Percentiles rank a stretch among this genome's conserved stretches.
phyloP scores from a whole-genome alignment of 1,140 invertebrate genomes.

The Cydia fagiglandana region DNA sequence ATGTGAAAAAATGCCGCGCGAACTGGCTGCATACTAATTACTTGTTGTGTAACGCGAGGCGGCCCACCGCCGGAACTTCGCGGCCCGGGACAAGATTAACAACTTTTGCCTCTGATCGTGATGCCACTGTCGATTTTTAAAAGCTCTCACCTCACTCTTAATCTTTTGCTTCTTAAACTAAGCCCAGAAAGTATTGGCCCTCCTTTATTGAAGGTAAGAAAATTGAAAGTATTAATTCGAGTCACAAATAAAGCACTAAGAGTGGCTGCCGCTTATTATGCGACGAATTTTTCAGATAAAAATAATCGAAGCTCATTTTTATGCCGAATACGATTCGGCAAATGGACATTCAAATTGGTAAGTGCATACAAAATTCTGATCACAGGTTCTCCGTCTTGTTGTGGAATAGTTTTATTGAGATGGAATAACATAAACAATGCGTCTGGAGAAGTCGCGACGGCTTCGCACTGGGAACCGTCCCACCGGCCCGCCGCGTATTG shows the following conservation, averaged over 20 bases:
- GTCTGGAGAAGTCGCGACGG: constrained; percentile 11
- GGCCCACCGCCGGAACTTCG: constrained; percentile 58
- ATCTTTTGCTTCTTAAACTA: constrained; percentile 49
- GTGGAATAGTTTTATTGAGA: constrained; percentile 30
- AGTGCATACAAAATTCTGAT: constrained; percentile 52
- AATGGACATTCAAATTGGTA: constrained; percentile 56
- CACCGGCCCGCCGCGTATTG: constrained; percentile 31
- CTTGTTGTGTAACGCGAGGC: constrained; percentile 68
- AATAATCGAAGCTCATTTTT: constrained; percentile 72
- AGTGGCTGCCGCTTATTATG: constrained; percentile 62
- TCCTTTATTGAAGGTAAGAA: constrained; percentile 52
- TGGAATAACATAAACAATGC: constrained; percentile 26
- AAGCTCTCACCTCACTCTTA: constrained; percentile 52
- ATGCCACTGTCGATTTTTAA: constrained; percentile 50
- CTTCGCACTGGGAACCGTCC: constrained; percentile 11
- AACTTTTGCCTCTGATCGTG: constrained; percentile 70
- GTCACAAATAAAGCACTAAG: constrained; percentile 40
- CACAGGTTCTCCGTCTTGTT: constrained; percentile 11
- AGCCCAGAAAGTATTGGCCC: constrained; percentile 36
- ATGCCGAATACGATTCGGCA: constrained; percentile 60
- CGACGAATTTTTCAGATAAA: constrained; percentile 60
- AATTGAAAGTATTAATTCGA: constrained; percentile 48
- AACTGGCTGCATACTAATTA: constrained; percentile 75
- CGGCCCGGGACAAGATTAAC: constrained; percentile 65
- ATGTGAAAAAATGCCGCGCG: constrained; percentile 77